Conservation (phyloP, 2,888 invertebrate species). For the Icerya purchasi region DNA sequence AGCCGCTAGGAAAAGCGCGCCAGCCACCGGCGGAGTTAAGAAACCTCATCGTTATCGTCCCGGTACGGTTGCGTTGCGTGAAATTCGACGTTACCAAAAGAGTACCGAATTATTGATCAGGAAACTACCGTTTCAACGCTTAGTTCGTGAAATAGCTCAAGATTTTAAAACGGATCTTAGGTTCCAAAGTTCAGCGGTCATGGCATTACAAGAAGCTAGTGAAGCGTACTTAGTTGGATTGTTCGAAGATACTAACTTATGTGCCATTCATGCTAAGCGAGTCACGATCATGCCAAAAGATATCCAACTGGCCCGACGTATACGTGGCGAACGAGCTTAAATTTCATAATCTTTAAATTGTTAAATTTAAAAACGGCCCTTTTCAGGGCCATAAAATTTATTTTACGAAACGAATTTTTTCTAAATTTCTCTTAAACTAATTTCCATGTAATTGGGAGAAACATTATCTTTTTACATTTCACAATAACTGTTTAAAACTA, state of each 20-base stretch:
- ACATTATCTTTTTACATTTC: not conserved
- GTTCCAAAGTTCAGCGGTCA: conserved; percentile 23
- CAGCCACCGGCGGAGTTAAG: no score
- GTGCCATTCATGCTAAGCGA: no score
- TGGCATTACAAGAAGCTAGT: conserved; percentile 26
- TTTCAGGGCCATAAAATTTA: no score
- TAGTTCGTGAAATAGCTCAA: conserved; percentile 32
- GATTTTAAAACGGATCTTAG: conserved; percentile 28
- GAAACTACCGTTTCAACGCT: conserved; percentile 31
- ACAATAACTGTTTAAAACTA: no score
- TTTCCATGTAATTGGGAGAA: not conserved
- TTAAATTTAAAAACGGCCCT: no score
- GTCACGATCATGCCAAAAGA: no score
- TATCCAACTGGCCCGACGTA: no score
- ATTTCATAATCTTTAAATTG: no score
- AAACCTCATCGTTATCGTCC: conserved; percentile 29
- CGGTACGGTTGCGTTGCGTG: conserved; percentile 32
- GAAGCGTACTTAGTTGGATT: no score
- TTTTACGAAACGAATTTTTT: not conserved
- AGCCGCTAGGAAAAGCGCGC: no score
- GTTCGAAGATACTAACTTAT: no score
- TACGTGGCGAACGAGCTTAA: no score
- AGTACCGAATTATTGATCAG: conserved; percentile 32
- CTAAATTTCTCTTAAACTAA: not conserved
- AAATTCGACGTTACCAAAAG: conserved; percentile 38